Conservation (phyloP, 2,113 vertebrate species). For the Saguinus midas region DNA sequence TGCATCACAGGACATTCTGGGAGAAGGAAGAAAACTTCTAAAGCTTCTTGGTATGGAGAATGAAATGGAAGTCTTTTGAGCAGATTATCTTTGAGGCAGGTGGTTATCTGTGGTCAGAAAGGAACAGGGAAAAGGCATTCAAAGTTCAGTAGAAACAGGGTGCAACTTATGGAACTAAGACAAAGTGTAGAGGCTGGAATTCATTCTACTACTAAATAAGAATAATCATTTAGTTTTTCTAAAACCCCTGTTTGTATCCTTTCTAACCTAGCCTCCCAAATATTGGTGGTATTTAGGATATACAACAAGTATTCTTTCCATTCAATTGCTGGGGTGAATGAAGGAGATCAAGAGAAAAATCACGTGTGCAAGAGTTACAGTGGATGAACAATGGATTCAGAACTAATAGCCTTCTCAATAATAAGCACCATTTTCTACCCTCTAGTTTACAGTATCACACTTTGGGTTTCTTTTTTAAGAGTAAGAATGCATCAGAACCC, state of each 20-base stretch:
- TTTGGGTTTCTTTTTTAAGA: background rate
- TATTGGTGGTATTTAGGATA: background rate
- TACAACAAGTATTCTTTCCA: background rate
- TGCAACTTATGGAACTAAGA: background rate
- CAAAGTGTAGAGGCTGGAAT: background rate
- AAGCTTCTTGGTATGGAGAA: slow-evolving; percentile 73
- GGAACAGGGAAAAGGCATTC: background rate
- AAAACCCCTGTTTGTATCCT: background rate
- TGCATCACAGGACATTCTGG: slow-evolving; percentile 73
- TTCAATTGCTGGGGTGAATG: background rate
- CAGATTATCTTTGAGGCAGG: slow-evolving; percentile 61
- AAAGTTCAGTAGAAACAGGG: slow-evolving; percentile 20
- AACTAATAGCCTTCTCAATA: background rate
- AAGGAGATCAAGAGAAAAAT: background rate
- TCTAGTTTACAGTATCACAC: background rate
- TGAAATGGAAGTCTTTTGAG: slow-evolving; percentile 59
- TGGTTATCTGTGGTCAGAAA: slow-evolving; percentile 73
- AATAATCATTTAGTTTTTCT: background rate
- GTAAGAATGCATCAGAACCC: background rate
- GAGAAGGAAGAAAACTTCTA: slow-evolving; percentile 76
- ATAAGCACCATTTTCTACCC: background rate
- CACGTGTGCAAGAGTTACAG: background rate
- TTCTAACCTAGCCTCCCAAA: background rate
- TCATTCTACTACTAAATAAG: background rate
- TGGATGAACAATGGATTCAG: background rate